These are phyloP conservation scores for Papilio protenor DNA, from an alignment of 2,888 invertebrate genomes.

Conservation along the genomic window DNA sequence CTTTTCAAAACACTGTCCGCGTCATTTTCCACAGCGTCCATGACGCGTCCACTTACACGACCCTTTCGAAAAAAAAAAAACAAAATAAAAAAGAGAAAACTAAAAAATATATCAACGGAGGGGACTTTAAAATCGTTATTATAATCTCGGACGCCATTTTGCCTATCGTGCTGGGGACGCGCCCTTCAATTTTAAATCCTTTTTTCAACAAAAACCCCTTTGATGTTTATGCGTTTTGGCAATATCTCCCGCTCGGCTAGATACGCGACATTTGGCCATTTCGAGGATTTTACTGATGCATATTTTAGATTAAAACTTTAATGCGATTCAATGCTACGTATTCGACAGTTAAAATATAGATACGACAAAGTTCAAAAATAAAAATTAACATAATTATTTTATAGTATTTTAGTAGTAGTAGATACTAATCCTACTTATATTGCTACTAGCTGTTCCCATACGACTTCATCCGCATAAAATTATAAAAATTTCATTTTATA, in stretches of 20 bases:
- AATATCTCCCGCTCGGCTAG: constrained; percentile 78
- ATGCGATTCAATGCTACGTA: constrained; percentile 56
- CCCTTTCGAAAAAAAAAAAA: constrained; percentile 73
- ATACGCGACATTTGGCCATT: constrained; percentile 79
- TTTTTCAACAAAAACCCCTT: constrained; percentile 81
- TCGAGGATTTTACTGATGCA: constrained; percentile 78
- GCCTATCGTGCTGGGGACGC: constrained; percentile 73
- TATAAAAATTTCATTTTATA: too few species aligned
- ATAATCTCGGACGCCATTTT: constrained; percentile 84
- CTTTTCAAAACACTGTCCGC: constrained; percentile 67
- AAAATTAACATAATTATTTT: background rate
- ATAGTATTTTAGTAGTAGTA: too few species aligned
- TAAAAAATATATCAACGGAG: constrained; percentile 55
- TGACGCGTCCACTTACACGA: constrained; percentile 79
- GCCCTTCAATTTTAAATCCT: constrained; percentile 82
- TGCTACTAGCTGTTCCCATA: too few species aligned
- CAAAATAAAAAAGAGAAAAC: constrained; percentile 63
- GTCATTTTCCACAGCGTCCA: constrained; percentile 74
- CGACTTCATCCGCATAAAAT: too few species aligned
- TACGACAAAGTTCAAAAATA: background rate
- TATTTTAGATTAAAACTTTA: constrained; percentile 79
- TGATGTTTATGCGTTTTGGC: constrained; percentile 82
- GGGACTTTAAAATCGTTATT: constrained; percentile 84
- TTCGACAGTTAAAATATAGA: constrained; percentile 25
- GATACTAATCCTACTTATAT: too few species aligned